Percentiles rank a stretch among this genome's conserved stretches.
These are phyloP conservation scores for Manis pentadactyla DNA, from an alignment of 2,797 vertebrate genomes.

Conservation along the genomic window DNA sequence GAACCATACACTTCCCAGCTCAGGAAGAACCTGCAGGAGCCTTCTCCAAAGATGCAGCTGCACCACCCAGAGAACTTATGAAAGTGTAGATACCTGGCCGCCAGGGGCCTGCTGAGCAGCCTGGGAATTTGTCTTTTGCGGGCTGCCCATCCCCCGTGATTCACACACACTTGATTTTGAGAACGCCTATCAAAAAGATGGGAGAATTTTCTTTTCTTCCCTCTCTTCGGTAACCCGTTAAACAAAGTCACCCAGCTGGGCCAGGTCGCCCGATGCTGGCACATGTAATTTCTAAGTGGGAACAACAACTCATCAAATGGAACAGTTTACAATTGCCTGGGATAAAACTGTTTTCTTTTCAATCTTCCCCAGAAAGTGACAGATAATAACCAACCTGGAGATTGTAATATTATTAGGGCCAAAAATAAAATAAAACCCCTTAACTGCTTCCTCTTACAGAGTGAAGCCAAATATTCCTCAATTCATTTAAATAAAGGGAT, in stretches of 20 bases:
- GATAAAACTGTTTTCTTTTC: constrained; percentile 82
- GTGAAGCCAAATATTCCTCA: constrained; percentile 53
- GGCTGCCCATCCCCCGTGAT: not conserved
- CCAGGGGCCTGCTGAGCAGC: not conserved
- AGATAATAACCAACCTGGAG: constrained; percentile 79
- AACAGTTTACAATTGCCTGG: constrained; percentile 73
- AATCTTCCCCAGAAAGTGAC: constrained; percentile 81
- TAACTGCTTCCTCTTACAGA: constrained; percentile 70
- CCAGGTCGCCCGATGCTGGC: constrained; percentile 46
- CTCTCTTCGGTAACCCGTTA: constrained; percentile 2
- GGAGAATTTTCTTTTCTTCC: not conserved
- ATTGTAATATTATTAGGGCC: constrained; percentile 79
- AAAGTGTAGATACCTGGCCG: not conserved
- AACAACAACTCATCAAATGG: constrained; percentile 72
- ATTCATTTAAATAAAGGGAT: constrained; percentile 79
- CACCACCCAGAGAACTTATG: not conserved
- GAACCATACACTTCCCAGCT: rapidly evolving
- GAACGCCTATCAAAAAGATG: not conserved
- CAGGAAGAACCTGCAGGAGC: not conserved
- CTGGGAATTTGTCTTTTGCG: not conserved
- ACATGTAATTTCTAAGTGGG: constrained; percentile 75
- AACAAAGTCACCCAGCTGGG: constrained; percentile 54
- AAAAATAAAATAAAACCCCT: constrained; percentile 80
- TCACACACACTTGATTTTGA: not conserved
- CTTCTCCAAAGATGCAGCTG: not conserved